Evolutionary conservation across 2,888 invertebrate genomes (phyloP).

Genomic region (Pachymerium ferrugineum): DNA sequence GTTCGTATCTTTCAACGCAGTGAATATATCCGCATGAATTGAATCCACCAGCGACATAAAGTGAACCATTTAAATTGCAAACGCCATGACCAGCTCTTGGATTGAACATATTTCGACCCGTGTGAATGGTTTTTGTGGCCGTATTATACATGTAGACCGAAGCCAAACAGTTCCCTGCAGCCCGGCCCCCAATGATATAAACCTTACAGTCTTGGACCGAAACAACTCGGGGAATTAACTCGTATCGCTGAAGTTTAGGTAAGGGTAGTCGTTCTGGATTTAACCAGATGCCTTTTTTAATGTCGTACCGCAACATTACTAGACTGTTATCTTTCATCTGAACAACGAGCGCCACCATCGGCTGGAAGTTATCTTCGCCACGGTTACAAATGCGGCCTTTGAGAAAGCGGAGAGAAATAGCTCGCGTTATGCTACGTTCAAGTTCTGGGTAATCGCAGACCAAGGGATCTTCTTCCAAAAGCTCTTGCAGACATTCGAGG

Average conservation of each 20-base stretch:
- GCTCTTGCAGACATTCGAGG: conserved; percentile 25
- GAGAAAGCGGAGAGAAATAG: not conserved
- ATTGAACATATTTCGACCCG: conserved; percentile 27
- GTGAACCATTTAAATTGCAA: not conserved
- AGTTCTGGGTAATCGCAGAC: conserved; percentile 27
- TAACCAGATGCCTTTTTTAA: conserved; percentile 28
- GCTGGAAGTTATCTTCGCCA: conserved; percentile 21
- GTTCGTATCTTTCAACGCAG: conserved; percentile 30
- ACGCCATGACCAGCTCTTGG: conserved; percentile 25
- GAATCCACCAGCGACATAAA: conserved; percentile 29
- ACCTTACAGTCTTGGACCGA: conserved; percentile 23
- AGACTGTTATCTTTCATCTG: conserved; percentile 30
- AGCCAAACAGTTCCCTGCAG: conserved; percentile 23
- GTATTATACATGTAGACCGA: conserved; percentile 31
- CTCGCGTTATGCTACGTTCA: conserved; percentile 5
- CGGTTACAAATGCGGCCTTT: conserved; percentile 20
- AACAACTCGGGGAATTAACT: conserved; percentile 23
- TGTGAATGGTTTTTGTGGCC: conserved; percentile 25
- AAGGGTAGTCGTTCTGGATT: conserved; percentile 28
- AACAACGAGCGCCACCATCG: conserved; percentile 1
- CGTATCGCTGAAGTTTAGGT: conserved; percentile 25
- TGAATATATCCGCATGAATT: conserved; percentile 28
- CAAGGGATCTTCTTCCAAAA: conserved; percentile 22
- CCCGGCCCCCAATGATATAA: conserved; percentile 16
- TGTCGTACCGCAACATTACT: conserved; percentile 27